Base-by-base conservation (phyloP, 2,888 invertebrate genomes). In the Conops quadrifasciatus region DNA sequence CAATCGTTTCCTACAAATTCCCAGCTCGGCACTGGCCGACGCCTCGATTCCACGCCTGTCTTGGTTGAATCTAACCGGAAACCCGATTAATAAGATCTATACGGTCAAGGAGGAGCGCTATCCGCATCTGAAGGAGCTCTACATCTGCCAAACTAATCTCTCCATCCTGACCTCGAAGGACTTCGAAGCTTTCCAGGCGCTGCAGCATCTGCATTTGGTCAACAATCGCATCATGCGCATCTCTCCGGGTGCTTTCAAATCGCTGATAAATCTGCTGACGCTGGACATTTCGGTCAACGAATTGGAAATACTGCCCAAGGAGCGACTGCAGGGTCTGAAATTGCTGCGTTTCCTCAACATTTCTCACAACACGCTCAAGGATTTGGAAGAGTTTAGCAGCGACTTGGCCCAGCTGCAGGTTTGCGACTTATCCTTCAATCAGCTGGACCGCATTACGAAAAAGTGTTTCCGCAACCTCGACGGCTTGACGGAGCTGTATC, bases 281-380 rank as follows among this genome's bases (percentile, higher is more conserved):
- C 88, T 96, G 70, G 94, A 95, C 85, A 87, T 96, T 75, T 93
- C 94, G 77, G 88, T 91, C 78, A 96, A 96, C 84, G 92, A 93
- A 82, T 87, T 96, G 78, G 93, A 94, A 84, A 87, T 93, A 75
- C 87, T 96, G 79, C 94, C 95, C 19, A 92, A 93, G 83, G 95
- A 96, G 83, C 89, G 95, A 75, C 88, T 96, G 74, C 91, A 92
- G 83, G 94, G 94, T 43, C 87, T 96, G 66, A 90, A 89, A 77
- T 89, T 91, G 72, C 88, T 94, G 69, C 88, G 92, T 71, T 84
- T 91, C 70, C 87, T 96, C 51, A 96, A 96, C 87, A 88, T 96
- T 67, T 95, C 95, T 19, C 92, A 91, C 82, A 96, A 96, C 84
- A 90, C 90, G 75, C 87, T 96, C 72, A 92, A 92, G 80, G 93